Base-by-base conservation (phyloP, 2,113 vertebrate species). In the Lophura nycthemera region DNA sequence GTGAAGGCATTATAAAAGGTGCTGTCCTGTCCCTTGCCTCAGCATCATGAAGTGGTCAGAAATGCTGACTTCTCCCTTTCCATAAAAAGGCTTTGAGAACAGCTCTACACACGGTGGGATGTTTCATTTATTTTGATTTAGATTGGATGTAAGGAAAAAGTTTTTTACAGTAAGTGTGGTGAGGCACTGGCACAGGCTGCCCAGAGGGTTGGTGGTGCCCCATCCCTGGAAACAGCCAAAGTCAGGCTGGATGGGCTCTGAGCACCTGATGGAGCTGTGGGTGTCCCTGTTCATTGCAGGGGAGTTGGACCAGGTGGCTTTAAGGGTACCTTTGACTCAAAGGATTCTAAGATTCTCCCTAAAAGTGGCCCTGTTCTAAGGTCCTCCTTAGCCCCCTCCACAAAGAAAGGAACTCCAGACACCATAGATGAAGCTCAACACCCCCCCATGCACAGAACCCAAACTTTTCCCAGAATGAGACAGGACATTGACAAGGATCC, bases 21-120 rank as follows among this genome's bases (percentile, higher is more conserved):
- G 56, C 27, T 16, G 48, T 1, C 2, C 13, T 13, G 8, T 40
- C 29, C 19, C 11, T 77, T 12, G 15, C 32, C 74, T 36, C 65
- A 15, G 15, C 25, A 13, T 38, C 22, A 4, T 11, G 13, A n/a
- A 61, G 38, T 30, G 29, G 30, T 48, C 47, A 10, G 59, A 42
- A 56, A 56, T 14, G 45, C 30, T 86, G 63, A 16, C 17, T 19
- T 80, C 47, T 54, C 47, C 47, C 50, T 50, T 38, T 47, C 34
- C 15, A 1, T 71, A 27, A 42, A 42, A 22, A 66, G 13, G 48
- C 29, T 14, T 40, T 0, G 0, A 57, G 32, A 34, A 34, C 29
- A 60, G 47, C 0, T 2, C 27, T 89, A 91, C 56, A 13, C 54
- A 32, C 20, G 13, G 30, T 56, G 50, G 30, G 22, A 40, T 42